Conservation (phyloP, 2,113 vertebrate species). For the Prietella phreatophila region DNA sequence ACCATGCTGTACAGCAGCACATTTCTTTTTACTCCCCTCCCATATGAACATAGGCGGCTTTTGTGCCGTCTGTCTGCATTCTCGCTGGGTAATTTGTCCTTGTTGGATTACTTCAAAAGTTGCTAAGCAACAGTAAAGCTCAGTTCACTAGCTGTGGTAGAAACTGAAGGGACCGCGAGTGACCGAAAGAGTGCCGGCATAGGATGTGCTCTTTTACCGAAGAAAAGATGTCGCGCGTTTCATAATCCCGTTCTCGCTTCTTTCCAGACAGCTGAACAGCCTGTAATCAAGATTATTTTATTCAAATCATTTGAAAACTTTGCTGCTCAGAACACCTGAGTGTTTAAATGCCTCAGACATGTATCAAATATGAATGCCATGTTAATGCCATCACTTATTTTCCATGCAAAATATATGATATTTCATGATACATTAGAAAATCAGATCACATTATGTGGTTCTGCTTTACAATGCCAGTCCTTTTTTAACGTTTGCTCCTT, state of each 20-base stretch:
- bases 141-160: constrained; percentile 43
- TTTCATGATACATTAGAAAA: neutral
- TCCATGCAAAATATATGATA: neutral
- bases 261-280: neutral
- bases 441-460: neutral
- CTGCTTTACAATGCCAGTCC: neutral
- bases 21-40: constrained; percentile 3
- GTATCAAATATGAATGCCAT: neutral
- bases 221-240: constrained; percentile 2
- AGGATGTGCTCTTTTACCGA: constrained; percentile 34
- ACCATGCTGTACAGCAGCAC: neutral
- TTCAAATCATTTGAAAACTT: neutral
- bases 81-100: constrained; percentile 52
- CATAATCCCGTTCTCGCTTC: neutral
- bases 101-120: constrained; percentile 58
- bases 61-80: constrained; percentile 36
- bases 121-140: constrained; percentile 59
- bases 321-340: neutral
- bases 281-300: neutral
- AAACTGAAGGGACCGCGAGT: neutral
- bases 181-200: constrained; percentile 31
- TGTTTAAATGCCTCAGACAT: neutral
- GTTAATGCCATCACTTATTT: neutral
- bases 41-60: constrained; percentile 21
- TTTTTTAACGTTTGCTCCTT: neutral